A percentile compares a stretch with the other conserved stretches of the same genome.
Conservation (phyloP, 2,888 invertebrate genomes). For the Dynastes hyllus region DNA sequence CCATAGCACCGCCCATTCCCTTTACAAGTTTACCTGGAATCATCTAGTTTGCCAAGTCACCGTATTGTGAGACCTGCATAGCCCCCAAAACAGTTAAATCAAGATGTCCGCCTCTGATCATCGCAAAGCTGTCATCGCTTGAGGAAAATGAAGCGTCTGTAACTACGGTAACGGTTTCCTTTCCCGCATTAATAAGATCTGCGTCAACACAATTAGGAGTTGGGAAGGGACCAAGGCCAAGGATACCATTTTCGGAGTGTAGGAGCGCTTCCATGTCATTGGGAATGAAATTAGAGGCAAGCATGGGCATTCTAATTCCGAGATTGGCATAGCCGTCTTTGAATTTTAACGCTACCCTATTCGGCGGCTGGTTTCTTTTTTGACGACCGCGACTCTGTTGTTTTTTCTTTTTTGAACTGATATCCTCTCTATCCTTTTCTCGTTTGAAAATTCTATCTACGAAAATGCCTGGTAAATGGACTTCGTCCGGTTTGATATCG, state of each 20-base stretch:
- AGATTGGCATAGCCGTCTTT: conserved; percentile 90
- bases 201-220: conserved; percentile 87
- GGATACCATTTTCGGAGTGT: conserved; percentile 98
- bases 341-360: conserved; percentile 95
- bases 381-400: conserved; percentile 64
- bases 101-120: conserved; percentile 98
- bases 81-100: conserved; percentile 97
- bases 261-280: conserved; percentile 87
- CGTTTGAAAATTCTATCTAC: conserved; percentile 91
- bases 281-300: conserved; percentile 96
- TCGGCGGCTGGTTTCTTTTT: conserved; percentile 77
- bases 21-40: conserved; percentile 98
- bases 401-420: conserved; percentile 73
- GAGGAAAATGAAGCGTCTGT: conserved; percentile 93
- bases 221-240: conserved; percentile 97
- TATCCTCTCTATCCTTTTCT: conserved; percentile 92
- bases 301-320: conserved; percentile 97
- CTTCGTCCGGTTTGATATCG: conserved; percentile 82
- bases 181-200: conserved; percentile 98
- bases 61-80: conserved; percentile 97
- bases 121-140: conserved; percentile 98
- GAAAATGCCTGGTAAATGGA: conserved; percentile 96
- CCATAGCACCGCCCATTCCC: conserved; percentile 99
- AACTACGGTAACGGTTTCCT: conserved; percentile 95
- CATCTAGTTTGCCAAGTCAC: conserved; percentile 99